These are phyloP conservation scores for Heliconius congener DNA, from an alignment of 1,140 invertebrate species.

Conservation along the genomic window DNA sequence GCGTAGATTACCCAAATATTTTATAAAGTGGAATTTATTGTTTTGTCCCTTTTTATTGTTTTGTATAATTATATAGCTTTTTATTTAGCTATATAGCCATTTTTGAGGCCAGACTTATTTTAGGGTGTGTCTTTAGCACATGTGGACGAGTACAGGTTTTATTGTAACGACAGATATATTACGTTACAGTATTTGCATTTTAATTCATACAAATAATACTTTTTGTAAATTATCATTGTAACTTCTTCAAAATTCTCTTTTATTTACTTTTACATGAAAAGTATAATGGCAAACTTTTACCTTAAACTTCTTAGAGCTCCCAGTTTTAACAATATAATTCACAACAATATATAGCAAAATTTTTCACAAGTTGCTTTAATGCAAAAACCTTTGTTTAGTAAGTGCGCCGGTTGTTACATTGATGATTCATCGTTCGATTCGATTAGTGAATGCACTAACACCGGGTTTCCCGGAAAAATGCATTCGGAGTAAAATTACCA, in stretches of 20 bases:
- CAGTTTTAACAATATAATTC: too few relatives aligned
- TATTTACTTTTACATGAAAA: neutral
- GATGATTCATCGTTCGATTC: conserved; percentile 72
- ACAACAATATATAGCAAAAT: neutral
- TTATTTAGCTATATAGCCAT: neutral
- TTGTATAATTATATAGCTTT: too few relatives aligned
- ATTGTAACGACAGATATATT: conserved; percentile 2
- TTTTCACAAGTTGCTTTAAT: neutral
- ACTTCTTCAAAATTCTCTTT: neutral
- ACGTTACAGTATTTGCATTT: neutral
- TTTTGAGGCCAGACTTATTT: neutral
- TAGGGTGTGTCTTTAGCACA: conserved; percentile 2
- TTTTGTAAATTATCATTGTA: neutral
- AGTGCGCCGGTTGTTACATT: conserved; percentile 58
- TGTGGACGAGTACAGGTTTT: neutral
- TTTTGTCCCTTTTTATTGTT: too few relatives aligned
- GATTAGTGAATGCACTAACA: conserved; percentile 58
- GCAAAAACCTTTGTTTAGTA: conserved; percentile 58
- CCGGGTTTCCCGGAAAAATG: conserved; percentile 55
- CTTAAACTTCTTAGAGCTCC: too few relatives aligned
- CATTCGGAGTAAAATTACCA: conserved; percentile 37
- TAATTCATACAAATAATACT: neutral
- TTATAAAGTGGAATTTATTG: too few relatives aligned
- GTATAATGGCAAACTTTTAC: too few relatives aligned
- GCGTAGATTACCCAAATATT: too few relatives aligned